A percentile compares a stretch with the other conserved stretches of the same genome.
Conservation (phyloP, 1,140 invertebrate species). For the Schlechtendalia chinensis region DNA sequence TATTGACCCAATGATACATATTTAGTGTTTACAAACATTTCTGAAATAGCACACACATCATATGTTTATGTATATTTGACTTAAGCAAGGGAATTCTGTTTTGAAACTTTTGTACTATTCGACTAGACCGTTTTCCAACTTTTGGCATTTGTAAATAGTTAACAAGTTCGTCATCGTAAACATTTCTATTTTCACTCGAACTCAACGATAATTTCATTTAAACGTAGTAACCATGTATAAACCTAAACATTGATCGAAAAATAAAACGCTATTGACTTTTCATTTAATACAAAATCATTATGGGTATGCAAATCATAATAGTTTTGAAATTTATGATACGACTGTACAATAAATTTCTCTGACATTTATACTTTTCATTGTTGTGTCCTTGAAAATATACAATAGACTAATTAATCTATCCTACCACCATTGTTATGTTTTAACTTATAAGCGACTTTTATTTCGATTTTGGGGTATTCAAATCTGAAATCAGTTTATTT, state of each 20-base stretch:
- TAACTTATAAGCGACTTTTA: no score
- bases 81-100: background rate
- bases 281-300: background rate
- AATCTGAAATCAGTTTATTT: no score
- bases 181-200: background rate
- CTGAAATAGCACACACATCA: background rate
- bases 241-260: background rate
- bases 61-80: background rate
- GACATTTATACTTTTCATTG: no score
- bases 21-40: background rate
- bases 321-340: no score
- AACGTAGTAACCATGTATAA: background rate
- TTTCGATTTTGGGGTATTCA: no score
- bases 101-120: background rate
- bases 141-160: background rate
- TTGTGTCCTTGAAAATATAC: no score
- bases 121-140: background rate
- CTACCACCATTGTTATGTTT: no score
- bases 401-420: no score
- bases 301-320: no score
- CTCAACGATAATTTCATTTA: background rate
- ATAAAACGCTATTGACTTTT: background rate
- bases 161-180: background rate
- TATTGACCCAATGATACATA: background rate
- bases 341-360: no score